These are phyloP conservation scores for Garrulus glandarius DNA, from an alignment of 2,797 vertebrate species.

Conservation along the genomic window DNA sequence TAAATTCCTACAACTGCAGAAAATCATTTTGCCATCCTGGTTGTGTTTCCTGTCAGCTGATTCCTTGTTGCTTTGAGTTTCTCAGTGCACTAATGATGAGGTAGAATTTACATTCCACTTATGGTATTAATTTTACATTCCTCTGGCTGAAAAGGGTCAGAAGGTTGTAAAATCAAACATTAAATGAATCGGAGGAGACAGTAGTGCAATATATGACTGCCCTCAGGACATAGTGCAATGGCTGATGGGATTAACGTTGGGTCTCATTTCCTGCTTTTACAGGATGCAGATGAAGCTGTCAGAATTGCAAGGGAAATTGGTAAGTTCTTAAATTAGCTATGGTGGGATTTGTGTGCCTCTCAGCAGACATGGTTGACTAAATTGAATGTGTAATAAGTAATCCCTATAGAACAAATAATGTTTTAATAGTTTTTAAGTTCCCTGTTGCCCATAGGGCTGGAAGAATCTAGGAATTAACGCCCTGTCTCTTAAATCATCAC, in stretches of 20 bases:
- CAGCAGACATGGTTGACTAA: slow-evolving; percentile 76
- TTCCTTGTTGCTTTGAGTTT: slow-evolving; percentile 78
- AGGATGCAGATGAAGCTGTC: slow-evolving; percentile 95
- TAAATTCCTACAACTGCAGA: slow-evolving; percentile 76
- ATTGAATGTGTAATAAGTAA: slow-evolving; percentile 76
- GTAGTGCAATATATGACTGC: slow-evolving; percentile 82
- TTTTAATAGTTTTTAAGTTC: slow-evolving; percentile 74
- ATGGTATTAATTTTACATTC: slow-evolving; percentile 85
- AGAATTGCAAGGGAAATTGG: slow-evolving; percentile 93
- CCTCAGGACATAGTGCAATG: slow-evolving; percentile 79
- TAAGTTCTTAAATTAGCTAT: slow-evolving; percentile 86
- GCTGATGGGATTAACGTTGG: slow-evolving; percentile 82
- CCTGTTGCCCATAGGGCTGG: slow-evolving; percentile 51
- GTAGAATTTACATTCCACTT: slow-evolving; percentile 81
- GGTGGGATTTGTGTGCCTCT: slow-evolving; percentile 78
- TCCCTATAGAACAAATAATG: slow-evolving; percentile 74
- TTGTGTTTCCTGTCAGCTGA: slow-evolving; percentile 81
- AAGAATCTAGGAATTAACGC: slow-evolving; percentile 33
- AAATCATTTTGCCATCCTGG: slow-evolving; percentile 69
- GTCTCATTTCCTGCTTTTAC: slow-evolving; percentile 79
- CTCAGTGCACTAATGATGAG: slow-evolving; percentile 83
- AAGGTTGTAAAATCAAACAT: slow-evolving; percentile 85
- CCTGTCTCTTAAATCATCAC: slow-evolving; percentile 41
- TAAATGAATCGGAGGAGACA: slow-evolving; percentile 84
- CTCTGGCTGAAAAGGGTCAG: slow-evolving; percentile 80